Percentiles rank a stretch among this genome's conserved stretches.
phyloP scores from a whole-genome alignment of 2,888 invertebrate genomes.

The Platerodrilus igneus region DNA sequence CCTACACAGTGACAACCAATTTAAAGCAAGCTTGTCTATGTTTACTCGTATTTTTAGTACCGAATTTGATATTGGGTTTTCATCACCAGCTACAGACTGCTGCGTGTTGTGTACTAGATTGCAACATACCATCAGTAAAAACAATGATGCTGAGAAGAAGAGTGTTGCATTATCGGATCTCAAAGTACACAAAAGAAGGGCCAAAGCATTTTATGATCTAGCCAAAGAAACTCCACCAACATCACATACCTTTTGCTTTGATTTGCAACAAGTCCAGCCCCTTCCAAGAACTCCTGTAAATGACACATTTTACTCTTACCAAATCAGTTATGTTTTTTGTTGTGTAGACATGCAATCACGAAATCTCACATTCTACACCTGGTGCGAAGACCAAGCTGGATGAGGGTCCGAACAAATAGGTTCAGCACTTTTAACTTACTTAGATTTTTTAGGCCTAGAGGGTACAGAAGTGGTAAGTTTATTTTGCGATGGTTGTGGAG shows the following conservation, averaged over 20 bases:
- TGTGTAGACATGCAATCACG: slow-evolving; percentile 7
- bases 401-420: slow-evolving; percentile 16
- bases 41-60: slow-evolving; percentile 10
- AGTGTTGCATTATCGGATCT: too few relatives aligned
- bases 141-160: slow-evolving; percentile 1
- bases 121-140: slow-evolving; percentile 1
- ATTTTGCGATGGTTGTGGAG: slow-evolving; percentile 11
- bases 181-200: slow-evolving; percentile 11
- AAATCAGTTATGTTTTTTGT: slow-evolving; percentile 15
- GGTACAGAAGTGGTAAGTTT: neutral
- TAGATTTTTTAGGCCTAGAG: slow-evolving; percentile 5
- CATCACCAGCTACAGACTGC: too few relatives aligned
- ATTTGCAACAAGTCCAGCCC: slow-evolving; percentile 19
- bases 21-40: slow-evolving; percentile 5
- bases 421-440: slow-evolving; percentile 15
- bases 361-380: slow-evolving; percentile 21
- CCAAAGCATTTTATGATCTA: slow-evolving; percentile 13
- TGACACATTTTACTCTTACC: slow-evolving; percentile 17
- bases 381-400: slow-evolving; percentile 13
- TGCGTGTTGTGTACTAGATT: neutral
- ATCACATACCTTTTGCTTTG: slow-evolving; percentile 12
- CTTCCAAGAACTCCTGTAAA: slow-evolving; percentile 11
- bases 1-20: neutral
- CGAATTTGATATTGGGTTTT: slow-evolving; percentile 15
- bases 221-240: slow-evolving; percentile 8